These are phyloP conservation scores for Alethe castanea DNA, from an alignment of 2,113 vertebrate genomes.

Conservation along the genomic window DNA sequence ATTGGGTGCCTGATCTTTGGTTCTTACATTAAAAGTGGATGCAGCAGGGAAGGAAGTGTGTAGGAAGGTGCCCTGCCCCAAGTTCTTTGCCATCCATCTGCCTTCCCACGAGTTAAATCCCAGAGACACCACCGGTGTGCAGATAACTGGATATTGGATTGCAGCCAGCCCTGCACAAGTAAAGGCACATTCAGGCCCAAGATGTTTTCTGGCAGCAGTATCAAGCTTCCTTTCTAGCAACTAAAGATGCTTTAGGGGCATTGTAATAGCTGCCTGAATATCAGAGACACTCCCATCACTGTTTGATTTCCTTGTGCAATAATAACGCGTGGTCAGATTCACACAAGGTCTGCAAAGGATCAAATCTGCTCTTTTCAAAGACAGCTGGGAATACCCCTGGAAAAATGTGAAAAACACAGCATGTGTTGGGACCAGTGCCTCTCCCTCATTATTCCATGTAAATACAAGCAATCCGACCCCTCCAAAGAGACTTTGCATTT, in stretches of 20 bases:
- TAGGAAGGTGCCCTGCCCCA: background rate
- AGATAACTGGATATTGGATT: slow-evolving; percentile 3
- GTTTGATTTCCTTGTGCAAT: background rate
- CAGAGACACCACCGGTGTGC: background rate
- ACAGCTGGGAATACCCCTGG: slow-evolving; percentile 61
- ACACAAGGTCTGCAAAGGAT: slow-evolving; percentile 26
- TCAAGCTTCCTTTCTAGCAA: slow-evolving; percentile 3
- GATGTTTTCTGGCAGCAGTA: slow-evolving; percentile 43
- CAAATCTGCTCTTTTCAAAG: slow-evolving; percentile 40
- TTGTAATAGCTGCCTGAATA: background rate
- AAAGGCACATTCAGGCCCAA: slow-evolving; percentile 32
- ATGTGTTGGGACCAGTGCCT: slow-evolving; percentile 46
- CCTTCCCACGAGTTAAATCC: background rate
- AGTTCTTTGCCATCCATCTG: slow-evolving; percentile 1
- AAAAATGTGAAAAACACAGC: slow-evolving; percentile 67
- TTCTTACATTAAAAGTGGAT: background rate
- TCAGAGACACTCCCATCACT: background rate
- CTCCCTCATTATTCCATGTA: slow-evolving; percentile 61
- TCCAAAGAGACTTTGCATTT: slow-evolving; percentile 50
- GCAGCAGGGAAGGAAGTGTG: background rate
- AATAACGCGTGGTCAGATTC: background rate
- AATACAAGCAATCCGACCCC: slow-evolving; percentile 58
- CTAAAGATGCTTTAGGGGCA: slow-evolving; percentile 6
- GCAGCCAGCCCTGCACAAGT: slow-evolving; percentile 36
- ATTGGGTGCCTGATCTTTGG: background rate